Conservation (phyloP, 2,113 vertebrate species). For the Narcine bancroftii region DNA sequence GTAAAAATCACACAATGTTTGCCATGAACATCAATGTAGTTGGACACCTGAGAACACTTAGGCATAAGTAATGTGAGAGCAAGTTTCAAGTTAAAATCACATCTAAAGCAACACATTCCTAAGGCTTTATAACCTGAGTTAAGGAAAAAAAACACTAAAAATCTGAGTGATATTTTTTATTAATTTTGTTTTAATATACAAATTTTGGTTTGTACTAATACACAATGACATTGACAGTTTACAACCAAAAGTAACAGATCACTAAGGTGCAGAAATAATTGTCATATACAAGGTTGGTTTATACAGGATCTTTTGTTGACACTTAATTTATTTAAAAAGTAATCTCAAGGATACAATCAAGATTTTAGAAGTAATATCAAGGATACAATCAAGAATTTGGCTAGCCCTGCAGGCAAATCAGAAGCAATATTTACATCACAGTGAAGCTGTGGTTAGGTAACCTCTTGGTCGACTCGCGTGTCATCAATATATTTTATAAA, state of each 20-base stretch:
- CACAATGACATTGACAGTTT: constrained; percentile 28
- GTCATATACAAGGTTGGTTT: constrained; percentile 26
- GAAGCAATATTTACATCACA: constrained; percentile 34
- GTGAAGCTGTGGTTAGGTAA: not conserved
- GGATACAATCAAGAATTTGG: constrained; percentile 5
- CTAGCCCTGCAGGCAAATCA: not conserved
- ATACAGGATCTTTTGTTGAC: constrained; percentile 28
- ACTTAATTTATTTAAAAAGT: constrained; percentile 18
- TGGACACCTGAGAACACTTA: not conserved
- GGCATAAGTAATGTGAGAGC: not conserved
- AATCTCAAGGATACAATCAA: constrained; percentile 23
- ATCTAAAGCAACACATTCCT: not conserved
- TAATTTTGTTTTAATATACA: constrained; percentile 33
- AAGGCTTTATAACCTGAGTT: not conserved
- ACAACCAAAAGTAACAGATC: constrained; percentile 34
- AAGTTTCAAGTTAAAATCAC: not conserved
- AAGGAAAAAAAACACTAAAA: not conserved
- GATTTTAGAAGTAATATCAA: not conserved
- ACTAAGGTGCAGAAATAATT: constrained; percentile 37
- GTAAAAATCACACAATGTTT: not conserved
- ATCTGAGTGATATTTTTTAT: not conserved
- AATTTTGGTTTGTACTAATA: constrained; percentile 28
- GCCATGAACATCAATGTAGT: not conserved
- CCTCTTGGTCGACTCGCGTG: not conserved
- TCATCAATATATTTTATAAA: not conserved